Evolutionary conservation across 2,113 vertebrate genomes (phyloP).

Genomic region (Upupa epops): DNA sequence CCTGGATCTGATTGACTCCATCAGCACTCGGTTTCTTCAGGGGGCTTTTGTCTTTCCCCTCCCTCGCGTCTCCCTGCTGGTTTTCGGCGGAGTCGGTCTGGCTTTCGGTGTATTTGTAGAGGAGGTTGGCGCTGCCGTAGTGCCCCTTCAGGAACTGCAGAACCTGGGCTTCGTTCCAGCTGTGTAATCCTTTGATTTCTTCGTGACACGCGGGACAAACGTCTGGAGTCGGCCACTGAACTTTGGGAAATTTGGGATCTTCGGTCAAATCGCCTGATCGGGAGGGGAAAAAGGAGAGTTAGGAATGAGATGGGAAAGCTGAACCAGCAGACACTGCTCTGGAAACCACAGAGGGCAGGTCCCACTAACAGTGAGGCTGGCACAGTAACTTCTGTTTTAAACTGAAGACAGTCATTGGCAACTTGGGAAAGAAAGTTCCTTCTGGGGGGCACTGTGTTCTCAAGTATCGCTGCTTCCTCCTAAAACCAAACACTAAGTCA

Average conservation of each 20-base stretch:
- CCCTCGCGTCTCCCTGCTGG: neutral
- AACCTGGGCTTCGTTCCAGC: conserved; percentile 85
- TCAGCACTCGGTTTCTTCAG: neutral
- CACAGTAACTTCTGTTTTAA: neutral
- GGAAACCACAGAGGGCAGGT: neutral
- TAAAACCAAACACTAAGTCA: neutral
- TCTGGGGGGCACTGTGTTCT: accelerated
- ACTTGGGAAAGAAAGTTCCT: neutral
- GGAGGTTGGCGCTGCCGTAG: conserved; percentile 80
- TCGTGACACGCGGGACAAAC: conserved; percentile 89
- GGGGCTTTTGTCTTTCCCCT: neutral
- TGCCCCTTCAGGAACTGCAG: conserved; percentile 83
- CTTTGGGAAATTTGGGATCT: conserved; percentile 90
- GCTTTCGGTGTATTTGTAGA: conserved; percentile 65
- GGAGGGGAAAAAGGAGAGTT: neutral
- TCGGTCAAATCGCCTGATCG: conserved; percentile 87
- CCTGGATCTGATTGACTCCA: neutral
- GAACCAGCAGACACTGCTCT: neutral
- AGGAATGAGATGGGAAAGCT: neutral
- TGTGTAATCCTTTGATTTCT: conserved; percentile 82
- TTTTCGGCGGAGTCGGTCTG: neutral
- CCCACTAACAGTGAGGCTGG: neutral
- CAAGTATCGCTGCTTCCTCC: neutral
- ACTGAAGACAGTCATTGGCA: neutral
- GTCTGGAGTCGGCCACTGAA: conserved; percentile 87